A percentile compares a stretch with the other conserved stretches of the same genome.
Evolutionary conservation across 2,797 vertebrate species (phyloP).

Genomic region (Buceros bicornis): DNA sequence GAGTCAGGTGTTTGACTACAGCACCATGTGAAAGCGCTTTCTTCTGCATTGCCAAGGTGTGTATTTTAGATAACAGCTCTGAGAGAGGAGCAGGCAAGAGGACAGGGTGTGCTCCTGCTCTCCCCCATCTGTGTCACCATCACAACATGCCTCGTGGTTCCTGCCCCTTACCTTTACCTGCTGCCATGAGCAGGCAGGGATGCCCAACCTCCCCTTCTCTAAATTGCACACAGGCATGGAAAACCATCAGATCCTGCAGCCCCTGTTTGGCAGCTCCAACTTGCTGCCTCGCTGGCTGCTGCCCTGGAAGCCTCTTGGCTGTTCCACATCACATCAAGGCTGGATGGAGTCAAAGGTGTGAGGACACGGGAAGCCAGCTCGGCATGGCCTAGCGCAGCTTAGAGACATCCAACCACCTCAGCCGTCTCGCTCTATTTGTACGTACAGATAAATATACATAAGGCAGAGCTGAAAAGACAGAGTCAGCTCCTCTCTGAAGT

Average conservation of each 20-base stretch:
- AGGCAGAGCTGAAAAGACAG: conserved; percentile 17
- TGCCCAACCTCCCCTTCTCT: rapidly evolving
- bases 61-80: neutral
- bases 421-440: neutral
- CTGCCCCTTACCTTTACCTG: neutral
- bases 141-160: rapidly evolving
- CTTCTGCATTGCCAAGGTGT: neutral
- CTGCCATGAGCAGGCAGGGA: neutral
- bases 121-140: neutral
- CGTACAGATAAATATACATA: neutral
- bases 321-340: neutral
- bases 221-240: neutral
- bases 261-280: rapidly evolving
- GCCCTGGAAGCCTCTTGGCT: neutral
- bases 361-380: neutral
- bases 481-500: conserved; percentile 42
- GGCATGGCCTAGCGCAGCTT: neutral
- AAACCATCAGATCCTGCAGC: neutral
- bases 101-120: neutral
- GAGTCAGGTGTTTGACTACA: neutral
- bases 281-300: neutral
- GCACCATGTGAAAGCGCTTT: neutral
- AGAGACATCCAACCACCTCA: neutral
- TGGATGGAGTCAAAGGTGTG: rapidly evolving
- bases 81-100: rapidly evolving